These are phyloP conservation scores for Chelonoidis abingdonii DNA, from an alignment of 2,113 vertebrate species.

Conservation along the genomic window DNA sequence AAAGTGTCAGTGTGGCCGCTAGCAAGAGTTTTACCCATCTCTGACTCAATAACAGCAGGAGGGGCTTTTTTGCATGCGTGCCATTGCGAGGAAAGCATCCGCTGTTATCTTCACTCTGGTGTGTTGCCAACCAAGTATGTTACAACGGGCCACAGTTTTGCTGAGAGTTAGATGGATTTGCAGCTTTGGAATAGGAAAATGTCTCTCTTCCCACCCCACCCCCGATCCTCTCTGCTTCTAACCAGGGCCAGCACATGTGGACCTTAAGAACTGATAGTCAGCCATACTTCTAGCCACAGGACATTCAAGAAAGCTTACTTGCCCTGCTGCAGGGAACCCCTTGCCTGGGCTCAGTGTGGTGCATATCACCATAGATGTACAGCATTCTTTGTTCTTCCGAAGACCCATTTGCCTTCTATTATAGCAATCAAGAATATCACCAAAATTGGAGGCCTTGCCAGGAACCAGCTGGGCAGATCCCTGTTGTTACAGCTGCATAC, in stretches of 20 bases:
- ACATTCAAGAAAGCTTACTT: not conserved
- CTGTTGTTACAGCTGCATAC: not conserved
- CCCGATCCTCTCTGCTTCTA: not conserved
- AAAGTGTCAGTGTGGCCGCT: too few species aligned
- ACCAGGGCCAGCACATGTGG: rapidly evolving
- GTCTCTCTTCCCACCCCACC: too few species aligned
- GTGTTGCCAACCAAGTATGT: slow-evolving; percentile 32
- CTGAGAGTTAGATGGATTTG: rapidly evolving
- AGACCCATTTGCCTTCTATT: rapidly evolving
- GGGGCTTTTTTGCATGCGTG: not conserved
- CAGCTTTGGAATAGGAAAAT: not conserved
- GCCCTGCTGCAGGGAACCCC: not conserved
- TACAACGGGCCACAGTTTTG: slow-evolving; percentile 2
- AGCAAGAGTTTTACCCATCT: not conserved
- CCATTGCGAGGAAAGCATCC: slow-evolving; percentile 11
- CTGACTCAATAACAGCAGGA: slow-evolving; percentile 21
- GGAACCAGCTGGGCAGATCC: not conserved
- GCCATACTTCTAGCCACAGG: not conserved
- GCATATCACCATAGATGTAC: not conserved
- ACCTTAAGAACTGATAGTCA: rapidly evolving
- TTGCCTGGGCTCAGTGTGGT: not conserved
- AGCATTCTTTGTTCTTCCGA: not conserved
- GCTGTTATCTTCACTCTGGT: not conserved
- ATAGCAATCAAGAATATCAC: rapidly evolving
- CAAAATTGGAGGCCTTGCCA: rapidly evolving